Base-by-base conservation (phyloP, 1,140 invertebrate species). In the Panulirus ornatus region DNA sequence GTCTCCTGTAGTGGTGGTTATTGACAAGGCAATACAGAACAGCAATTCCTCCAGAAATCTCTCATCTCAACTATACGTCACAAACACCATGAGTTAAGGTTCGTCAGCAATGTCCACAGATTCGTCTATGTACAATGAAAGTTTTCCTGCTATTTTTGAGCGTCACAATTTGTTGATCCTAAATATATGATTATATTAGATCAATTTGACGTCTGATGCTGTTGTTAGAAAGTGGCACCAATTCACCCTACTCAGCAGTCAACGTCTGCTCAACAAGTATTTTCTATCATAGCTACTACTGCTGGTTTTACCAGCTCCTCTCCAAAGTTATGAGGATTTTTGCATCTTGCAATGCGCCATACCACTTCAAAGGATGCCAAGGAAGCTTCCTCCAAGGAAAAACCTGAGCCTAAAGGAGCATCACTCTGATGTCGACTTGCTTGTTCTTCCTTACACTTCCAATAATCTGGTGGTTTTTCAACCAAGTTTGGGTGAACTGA, bases 261-360 rank as follows among this genome's bases (percentile, higher is more conserved):
- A 38, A n/a, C 51, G 40, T n/a, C 27, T 0, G 34, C 22, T 47
- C 71, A 86, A 47, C 16, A 66, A 42, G 6, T 22, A 8, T 8
- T 86, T 75, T 86, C 42, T 30, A 86, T 3, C 71, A 73, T 86
- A 47, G 44, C 70, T 42, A 27, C 36, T 84, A 63, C 79, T n/a
- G n/a, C n/a, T n/a, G n/a, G n/a, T n/a, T n/a, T n/a, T n/a, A n/a
- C n/a, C n/a, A n/a, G n/a, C n/a, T 83, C 22, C 51, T 83, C 79
- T 83, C 79, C 63, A 85, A 85, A 38, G 66, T 85, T 42, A 73
- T 71, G 83, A 85, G 83, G 63, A 58, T 85, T 85, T 85, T 73
- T 85, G 63, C 0, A 73, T 85, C 34, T 73, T 85, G 66, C 47
- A 34, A 73, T 84, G 1, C 40, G 70, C 83, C 83, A 84, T 83